Evolutionary conservation across 2,797 vertebrate genomes (phyloP).

Genomic region (Lerista edwardsae): DNA sequence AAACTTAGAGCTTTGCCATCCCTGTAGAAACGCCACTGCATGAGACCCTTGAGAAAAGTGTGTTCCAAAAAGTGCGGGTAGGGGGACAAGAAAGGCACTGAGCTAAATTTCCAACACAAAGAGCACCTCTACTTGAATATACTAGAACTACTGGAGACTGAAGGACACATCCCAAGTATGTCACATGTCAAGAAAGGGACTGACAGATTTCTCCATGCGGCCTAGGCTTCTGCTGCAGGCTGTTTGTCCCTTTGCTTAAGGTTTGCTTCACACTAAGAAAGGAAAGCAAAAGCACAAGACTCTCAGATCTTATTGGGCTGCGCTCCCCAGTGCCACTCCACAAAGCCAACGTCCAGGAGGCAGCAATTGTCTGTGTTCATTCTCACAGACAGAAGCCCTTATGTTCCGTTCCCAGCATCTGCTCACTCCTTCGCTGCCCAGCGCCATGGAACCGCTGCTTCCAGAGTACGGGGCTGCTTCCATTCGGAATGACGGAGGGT

Average conservation of each 20-base stretch:
- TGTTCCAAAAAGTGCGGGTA: neutral
- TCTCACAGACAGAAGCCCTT: constrained; percentile 58
- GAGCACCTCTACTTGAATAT: neutral
- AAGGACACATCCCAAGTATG: neutral
- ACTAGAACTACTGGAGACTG: neutral
- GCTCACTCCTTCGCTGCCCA: constrained; percentile 26
- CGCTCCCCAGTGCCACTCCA: constrained; percentile 11
- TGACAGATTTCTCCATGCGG: too few relatives aligned
- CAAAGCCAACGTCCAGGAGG: constrained; percentile 37
- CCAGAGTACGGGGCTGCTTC: constrained; percentile 54
- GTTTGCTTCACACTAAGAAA: constrained; percentile 26
- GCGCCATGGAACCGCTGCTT: constrained; percentile 2
- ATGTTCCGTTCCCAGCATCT: constrained; percentile 45
- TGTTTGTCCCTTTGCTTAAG: constrained; percentile 16
- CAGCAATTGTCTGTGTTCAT: constrained; percentile 30
- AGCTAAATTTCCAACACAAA: neutral
- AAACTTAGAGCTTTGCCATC: too few relatives aligned
- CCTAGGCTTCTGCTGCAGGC: neutral
- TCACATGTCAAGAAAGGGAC: neutral
- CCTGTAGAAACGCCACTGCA: too few relatives aligned
- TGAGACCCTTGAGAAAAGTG: neutral
- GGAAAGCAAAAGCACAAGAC: neutral
- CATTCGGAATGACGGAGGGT: constrained; percentile 29
- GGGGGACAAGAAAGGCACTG: neutral
- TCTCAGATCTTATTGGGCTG: constrained; percentile 16